Evolutionary conservation across 1,140 invertebrate genomes (phyloP).

Genomic region (Anastrepha obliqua): DNA sequence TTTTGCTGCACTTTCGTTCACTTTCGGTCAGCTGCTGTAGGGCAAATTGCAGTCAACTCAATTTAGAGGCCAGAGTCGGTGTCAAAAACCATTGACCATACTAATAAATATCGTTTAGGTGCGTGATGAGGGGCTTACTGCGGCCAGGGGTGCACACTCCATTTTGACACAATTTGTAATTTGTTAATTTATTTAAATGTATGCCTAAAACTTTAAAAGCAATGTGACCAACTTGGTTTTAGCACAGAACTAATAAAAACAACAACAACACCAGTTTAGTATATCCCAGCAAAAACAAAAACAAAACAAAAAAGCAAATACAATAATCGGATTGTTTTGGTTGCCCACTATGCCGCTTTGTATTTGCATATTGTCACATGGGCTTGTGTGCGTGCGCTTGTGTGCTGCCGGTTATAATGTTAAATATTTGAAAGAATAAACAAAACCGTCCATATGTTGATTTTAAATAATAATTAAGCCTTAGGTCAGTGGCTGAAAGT

Average conservation of each 20-base stretch:
- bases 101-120: background rate
- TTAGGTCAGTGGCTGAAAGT: conserved; percentile 13
- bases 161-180: conserved; percentile 58
- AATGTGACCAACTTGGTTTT: background rate
- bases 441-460: conserved; percentile 59
- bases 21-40: background rate
- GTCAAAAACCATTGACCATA: conserved; percentile 2
- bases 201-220: conserved; percentile 59
- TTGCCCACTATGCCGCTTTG: background rate
- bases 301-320: conserved; percentile 51
- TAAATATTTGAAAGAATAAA: conserved; percentile 68
- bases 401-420: conserved; percentile 54
- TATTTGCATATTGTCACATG: background rate
- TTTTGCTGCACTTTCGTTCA: background rate
- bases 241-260: background rate
- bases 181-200: conserved; percentile 71
- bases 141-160: background rate
- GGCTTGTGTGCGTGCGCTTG: background rate
- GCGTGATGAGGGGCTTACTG: background rate
- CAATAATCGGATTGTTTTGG: conserved; percentile 46
- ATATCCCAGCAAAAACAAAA: background rate
- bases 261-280: background rate
- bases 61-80: conserved; percentile 21
- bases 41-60: background rate
- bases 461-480: conserved; percentile 48